phyloP scores from a whole-genome alignment of 2,797 vertebrate species.

The Paramormyrops hopkinsi region DNA sequence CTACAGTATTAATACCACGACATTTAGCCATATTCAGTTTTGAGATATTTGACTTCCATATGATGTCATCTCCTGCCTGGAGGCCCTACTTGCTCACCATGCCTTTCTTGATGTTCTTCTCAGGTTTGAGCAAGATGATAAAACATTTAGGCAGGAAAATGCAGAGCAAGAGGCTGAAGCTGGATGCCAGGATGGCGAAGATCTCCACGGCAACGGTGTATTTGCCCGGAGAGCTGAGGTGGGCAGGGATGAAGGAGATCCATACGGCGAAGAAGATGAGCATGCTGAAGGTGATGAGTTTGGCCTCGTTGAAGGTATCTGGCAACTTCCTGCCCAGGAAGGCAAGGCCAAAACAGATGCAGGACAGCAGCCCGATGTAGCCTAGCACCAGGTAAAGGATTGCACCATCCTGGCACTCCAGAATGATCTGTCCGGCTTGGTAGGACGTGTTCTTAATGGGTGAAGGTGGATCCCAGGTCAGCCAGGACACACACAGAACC shows the following conservation, averaged over 20 bases:
- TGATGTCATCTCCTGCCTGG: not conserved
- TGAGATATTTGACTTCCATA: not conserved
- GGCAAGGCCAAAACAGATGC: constrained; percentile 57
- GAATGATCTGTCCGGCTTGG: constrained; percentile 56
- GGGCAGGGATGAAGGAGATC: constrained; percentile 65
- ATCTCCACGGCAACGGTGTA: constrained; percentile 65
- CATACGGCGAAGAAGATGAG: constrained; percentile 65
- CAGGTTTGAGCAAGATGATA: constrained; percentile 57
- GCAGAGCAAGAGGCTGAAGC: constrained; percentile 61
- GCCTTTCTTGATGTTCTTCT: constrained; percentile 58
- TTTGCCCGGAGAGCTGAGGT: constrained; percentile 62
- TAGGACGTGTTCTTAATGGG: constrained; percentile 57
- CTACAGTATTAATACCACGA: not conserved
- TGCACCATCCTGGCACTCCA: constrained; percentile 64
- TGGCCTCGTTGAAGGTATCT: constrained; percentile 64
- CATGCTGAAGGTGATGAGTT: constrained; percentile 68
- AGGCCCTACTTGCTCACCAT: constrained; percentile 34
- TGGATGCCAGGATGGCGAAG: constrained; percentile 64
- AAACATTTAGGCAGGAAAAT: constrained; percentile 68
- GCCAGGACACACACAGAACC: constrained; percentile 55
- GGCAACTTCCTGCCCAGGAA: constrained; percentile 64
- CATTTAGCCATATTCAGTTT: not conserved
- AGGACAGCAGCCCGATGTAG: constrained; percentile 63
- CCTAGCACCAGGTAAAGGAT: constrained; percentile 58
- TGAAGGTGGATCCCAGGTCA: constrained; percentile 50